Evolutionary conservation across 2,888 invertebrate genomes (phyloP), one percentile per base, ranked within the genome.

Genomic region (Dastarcus helophoroides): DNA sequence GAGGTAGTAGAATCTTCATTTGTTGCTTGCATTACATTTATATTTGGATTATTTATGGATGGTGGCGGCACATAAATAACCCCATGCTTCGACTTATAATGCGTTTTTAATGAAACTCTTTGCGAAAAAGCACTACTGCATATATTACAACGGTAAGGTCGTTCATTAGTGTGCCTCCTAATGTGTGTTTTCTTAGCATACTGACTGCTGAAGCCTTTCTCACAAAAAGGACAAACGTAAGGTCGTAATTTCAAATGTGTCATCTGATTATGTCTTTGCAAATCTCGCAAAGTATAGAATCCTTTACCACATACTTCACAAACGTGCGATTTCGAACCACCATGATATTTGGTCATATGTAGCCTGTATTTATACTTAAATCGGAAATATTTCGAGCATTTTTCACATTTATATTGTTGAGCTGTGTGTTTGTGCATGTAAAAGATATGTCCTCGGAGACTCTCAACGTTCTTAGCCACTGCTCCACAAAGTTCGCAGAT

Each of bases 401-500:
- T 37, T 31, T 54, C 51, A 36, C 55, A 55, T 26, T 51, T 43
- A 25, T 44, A 48, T 8, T 41, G 32, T n/a, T 41, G 37, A 4
- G 46, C 41, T 5, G 45, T 38, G 21, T 43, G 48, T 31, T 46
- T 48, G 33, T 54, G 55, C 27, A 48, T 43, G 31, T 54, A 48
- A 29, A 50, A 48, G 26, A 51, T 48, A 35, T 55, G 55, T 7
- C 50, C 50, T 9, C 49, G 37, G 25, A 55, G 36, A 39, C 54
- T 52, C 25, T 51, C 48, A 4, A 44, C 39, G 36, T 54, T 55
- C 39, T 55, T 54, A 13, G 47, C 50, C 17, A 45, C 42, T 12
- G 43, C 45, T 4, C 53, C 54, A 30, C 54, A 55, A 9, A 53
- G 37, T 14, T 54, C 48, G 35, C 54, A 54, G 13, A 47, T 42